A percentile compares a stretch with the other conserved stretches of the same genome.
Evolutionary conservation across 2,113 vertebrate species (phyloP).

Genomic region (rabbit (Oryctolagus cuniculus)): DNA sequence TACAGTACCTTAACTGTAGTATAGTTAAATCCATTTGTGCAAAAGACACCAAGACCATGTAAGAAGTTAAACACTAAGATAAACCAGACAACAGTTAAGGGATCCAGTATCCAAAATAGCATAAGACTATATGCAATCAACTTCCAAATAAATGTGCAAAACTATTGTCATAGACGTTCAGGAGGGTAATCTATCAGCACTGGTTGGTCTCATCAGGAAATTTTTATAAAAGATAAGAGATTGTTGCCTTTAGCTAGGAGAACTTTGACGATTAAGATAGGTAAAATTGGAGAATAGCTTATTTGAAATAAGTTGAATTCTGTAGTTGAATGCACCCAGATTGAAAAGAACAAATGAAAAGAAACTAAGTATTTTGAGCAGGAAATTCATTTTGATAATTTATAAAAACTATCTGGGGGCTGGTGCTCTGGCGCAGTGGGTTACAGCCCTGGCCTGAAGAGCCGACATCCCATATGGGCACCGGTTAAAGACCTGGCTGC

Average conservation of each 20-base stretch:
- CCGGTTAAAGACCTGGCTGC: too few relatives aligned
- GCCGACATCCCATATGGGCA: too few relatives aligned
- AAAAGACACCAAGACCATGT: neutral
- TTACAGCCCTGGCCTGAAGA: too few relatives aligned
- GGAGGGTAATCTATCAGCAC: neutral
- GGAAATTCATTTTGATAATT: neutral
- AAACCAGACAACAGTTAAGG: neutral
- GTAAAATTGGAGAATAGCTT: neutral
- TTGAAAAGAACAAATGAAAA: neutral
- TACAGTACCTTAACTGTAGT: neutral
- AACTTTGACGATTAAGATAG: conserved; percentile 6
- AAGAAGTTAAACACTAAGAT: conserved; percentile 1
- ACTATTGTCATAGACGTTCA: neutral
- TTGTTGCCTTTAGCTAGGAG: neutral
- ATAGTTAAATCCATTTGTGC: neutral
- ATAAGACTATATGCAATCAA: neutral
- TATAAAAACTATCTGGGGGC: neutral
- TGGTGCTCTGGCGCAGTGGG: too few relatives aligned
- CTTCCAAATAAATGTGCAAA: conserved; percentile 43
- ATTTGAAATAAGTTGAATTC: conserved; percentile 27
- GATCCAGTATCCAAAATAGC: neutral
- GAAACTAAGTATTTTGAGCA: neutral
- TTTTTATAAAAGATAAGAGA: neutral
- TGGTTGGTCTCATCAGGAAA: neutral
- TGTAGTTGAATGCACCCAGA: neutral